phyloP scores from a whole-genome alignment of 1,140 invertebrate species.

The Apolygus lucorum region DNA sequence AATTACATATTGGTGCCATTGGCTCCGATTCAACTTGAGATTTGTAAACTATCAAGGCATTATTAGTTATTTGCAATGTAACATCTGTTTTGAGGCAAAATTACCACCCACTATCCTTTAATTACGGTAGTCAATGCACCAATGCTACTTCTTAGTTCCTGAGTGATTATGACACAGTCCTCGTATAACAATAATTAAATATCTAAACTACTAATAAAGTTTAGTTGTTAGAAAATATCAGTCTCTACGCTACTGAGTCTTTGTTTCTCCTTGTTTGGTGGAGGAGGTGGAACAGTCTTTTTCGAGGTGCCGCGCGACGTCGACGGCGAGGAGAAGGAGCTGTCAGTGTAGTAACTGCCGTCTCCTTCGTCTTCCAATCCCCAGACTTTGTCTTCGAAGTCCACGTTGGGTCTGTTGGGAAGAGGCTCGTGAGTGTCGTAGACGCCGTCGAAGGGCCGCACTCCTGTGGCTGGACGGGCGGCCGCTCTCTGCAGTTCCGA shows the following conservation, averaged over 20 bases:
- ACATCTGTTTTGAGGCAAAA: too few relatives aligned
- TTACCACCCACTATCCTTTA: too few relatives aligned
- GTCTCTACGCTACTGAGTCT: constrained; percentile 18
- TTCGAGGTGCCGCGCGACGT: constrained; percentile 18
- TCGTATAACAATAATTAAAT: too few relatives aligned
- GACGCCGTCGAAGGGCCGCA: constrained; percentile 1
- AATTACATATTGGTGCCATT: too few relatives aligned
- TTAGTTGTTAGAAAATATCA: constrained; percentile 21
- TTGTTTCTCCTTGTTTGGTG: background rate
- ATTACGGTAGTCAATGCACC: too few relatives aligned
- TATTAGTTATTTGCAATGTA: too few relatives aligned
- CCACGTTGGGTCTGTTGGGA: constrained; percentile 28
- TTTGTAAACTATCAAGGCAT: too few relatives aligned
- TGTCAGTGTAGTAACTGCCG: background rate
- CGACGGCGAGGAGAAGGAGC: background rate
- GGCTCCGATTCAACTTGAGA: too few relatives aligned
- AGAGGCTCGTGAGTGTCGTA: background rate
- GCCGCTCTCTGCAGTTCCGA: background rate
- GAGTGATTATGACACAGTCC: too few relatives aligned
- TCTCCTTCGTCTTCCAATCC: constrained; percentile 55
- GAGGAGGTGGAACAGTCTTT: background rate
- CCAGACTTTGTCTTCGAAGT: constrained; percentile 68
- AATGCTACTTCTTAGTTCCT: too few relatives aligned
- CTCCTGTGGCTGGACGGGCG: background rate
- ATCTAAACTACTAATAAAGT: too few relatives aligned